A percentile compares a stretch with the other conserved stretches of the same genome.
Evolutionary conservation across 2,113 vertebrate genomes (phyloP).

Genomic region (Balaenoptera acutorostrata): DNA sequence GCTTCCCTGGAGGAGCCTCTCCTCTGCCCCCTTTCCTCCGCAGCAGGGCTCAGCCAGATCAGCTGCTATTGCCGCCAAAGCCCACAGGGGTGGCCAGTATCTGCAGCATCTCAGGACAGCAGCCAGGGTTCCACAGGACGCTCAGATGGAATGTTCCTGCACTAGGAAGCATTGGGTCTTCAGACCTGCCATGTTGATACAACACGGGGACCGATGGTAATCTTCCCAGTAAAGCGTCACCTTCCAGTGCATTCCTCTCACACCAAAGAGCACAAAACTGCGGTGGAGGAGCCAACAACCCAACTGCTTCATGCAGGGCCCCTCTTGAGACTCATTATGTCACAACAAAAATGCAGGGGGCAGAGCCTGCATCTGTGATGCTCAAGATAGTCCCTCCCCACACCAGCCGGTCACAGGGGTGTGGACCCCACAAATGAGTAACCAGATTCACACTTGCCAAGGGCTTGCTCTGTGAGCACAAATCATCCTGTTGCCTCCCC

Average conservation of each 20-base stretch:
- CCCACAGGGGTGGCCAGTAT: background rate
- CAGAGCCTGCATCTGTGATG: accelerated
- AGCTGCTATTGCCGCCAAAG: accelerated
- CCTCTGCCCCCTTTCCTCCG: background rate
- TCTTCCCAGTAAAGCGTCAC: accelerated
- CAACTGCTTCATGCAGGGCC: accelerated
- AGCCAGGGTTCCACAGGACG: accelerated
- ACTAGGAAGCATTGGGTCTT: background rate
- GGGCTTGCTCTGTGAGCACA: too few relatives aligned
- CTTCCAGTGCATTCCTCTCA: background rate
- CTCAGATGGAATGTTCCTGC: accelerated
- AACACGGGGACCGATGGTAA: accelerated
- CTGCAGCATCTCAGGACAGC: background rate
- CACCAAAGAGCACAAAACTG: background rate
- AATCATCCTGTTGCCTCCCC: background rate
- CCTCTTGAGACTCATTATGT: background rate
- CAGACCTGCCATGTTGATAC: background rate
- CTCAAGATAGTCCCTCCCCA: accelerated
- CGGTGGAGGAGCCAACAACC: accelerated
- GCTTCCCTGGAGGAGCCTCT: background rate
- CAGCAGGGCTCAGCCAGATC: background rate
- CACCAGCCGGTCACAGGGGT: background rate
- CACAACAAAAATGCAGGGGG: background rate
- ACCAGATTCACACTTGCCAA: accelerated
- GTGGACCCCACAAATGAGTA: accelerated